Percentiles rank a stretch among this genome's conserved stretches.
Evolutionary conservation across 37 sponge, comb jelly and placozoan species (phyloP).

Genomic region (Corticium candelabrum): DNA sequence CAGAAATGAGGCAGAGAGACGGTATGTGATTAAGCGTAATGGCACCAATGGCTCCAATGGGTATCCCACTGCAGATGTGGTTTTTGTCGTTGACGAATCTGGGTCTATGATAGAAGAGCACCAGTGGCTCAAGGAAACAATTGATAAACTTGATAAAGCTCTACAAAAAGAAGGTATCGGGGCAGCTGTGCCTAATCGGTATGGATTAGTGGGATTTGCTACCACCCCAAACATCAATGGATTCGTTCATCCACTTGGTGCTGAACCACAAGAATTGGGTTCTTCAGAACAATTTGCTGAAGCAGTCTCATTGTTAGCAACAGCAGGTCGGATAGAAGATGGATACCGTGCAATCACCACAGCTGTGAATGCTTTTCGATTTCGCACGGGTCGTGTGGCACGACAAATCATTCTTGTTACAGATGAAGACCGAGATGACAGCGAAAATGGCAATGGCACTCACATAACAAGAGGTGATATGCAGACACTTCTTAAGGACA

Average conservation of each 20-base stretch:
- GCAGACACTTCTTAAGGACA: neutral
- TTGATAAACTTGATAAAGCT: conserved; percentile 14
- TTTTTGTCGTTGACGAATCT: conserved; percentile 82
- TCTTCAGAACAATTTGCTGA: neutral
- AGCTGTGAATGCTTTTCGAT: conserved; percentile 22
- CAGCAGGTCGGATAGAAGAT: conserved; percentile 54
- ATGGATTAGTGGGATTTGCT: conserved; percentile 68
- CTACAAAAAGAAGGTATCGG: conserved; percentile 48
- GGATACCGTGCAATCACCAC: conserved; percentile 56
- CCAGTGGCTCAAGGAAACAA: conserved; percentile 42
- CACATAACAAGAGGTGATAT: neutral
- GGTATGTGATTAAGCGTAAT: neutral
- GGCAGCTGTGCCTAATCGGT: conserved; percentile 35
- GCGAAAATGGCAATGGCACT: conserved; percentile 6
- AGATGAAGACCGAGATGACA: conserved; percentile 50
- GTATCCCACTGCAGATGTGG: conserved; percentile 59
- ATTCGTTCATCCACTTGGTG: neutral
- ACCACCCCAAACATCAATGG: neutral
- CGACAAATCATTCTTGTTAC: conserved; percentile 52
- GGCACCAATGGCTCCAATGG: neutral
- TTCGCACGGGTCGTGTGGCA: conserved; percentile 27
- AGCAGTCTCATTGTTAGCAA: neutral
- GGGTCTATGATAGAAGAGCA: conserved; percentile 66
- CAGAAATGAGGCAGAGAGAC: neutral
- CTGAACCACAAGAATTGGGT: neutral